Evolutionary conservation across 1,140 invertebrate genomes (phyloP).

Genomic region (Meloidogyne exigua): DNA sequence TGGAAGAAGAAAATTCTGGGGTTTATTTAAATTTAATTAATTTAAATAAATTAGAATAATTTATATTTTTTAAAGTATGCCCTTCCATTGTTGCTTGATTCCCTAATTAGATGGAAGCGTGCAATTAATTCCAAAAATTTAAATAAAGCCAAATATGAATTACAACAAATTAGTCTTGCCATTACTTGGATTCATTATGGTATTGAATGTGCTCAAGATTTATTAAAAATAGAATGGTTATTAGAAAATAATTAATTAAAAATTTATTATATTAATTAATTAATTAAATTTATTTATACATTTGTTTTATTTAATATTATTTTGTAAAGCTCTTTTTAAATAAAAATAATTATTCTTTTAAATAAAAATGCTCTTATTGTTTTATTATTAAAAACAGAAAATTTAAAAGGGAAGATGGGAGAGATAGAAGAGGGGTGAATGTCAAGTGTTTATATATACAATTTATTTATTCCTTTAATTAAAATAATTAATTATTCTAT

Average conservation of each 20-base stretch:
- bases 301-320: no score
- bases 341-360: no score
- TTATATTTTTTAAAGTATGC: conserved; percentile 1
- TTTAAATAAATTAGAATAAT: no score
- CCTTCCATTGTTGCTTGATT: conserved; percentile 19
- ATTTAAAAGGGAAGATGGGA: no score
- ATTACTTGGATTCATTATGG: neutral
- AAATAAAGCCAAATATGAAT: neutral
- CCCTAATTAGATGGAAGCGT: conserved; percentile 9
- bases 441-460: no score
- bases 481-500: neutral
- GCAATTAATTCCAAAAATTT: neutral
- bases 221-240: neutral
- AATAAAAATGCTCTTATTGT: no score
- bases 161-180: neutral
- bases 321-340: no score
- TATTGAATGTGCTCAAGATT: conserved; percentile 4
- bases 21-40: neutral
- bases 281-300: no score
- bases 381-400: no score
- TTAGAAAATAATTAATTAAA: no score
- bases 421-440: no score
- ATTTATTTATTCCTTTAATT: neutral
- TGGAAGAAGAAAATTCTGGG: conserved; percentile 17
- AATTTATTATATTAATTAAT: no score